These are phyloP conservation scores for Corticium candelabrum DNA, from an alignment of 37 sponge, comb jelly and placozoan species.

Conservation along the genomic window DNA sequence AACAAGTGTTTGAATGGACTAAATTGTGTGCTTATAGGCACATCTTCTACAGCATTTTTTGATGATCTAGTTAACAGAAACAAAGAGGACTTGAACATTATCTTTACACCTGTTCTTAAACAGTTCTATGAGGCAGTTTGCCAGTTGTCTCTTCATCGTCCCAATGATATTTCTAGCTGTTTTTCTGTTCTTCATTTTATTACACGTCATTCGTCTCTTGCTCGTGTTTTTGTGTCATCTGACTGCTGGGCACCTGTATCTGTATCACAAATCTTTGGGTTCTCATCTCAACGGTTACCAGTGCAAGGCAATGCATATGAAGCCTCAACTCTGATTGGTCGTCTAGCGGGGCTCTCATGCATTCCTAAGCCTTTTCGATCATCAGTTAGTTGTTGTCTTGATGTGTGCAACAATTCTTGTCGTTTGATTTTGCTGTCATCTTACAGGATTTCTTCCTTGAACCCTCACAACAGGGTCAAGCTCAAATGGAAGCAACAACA, in stretches of 20 bases:
- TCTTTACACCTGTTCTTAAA: not conserved
- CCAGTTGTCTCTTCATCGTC: not conserved
- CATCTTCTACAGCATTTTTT: not conserved
- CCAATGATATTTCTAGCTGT: not conserved
- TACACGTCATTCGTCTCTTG: not conserved
- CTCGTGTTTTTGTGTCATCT: not conserved
- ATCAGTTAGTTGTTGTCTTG: not conserved
- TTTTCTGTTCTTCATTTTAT: not conserved
- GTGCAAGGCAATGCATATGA: not conserved
- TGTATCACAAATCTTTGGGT: not conserved
- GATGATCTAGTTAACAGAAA: not conserved
- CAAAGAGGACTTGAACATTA: not conserved
- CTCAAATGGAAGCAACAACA: not conserved
- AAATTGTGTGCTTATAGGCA: no score
- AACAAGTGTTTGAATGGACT: no score
- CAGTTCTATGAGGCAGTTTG: not conserved
- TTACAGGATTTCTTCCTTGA: not conserved
- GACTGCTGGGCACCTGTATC: not conserved
- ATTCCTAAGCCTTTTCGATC: not conserved
- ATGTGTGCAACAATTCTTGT: no score
- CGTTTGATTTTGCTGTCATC: no score
- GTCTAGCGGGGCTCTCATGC: not conserved
- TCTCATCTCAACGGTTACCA: not conserved
- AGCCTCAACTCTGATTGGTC: not conserved
- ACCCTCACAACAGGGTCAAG: not conserved